Percentiles rank a stretch among this genome's conserved stretches.
These are phyloP conservation scores for Thunnus thynnus DNA, from an alignment of 2,113 vertebrate species.

Conservation along the genomic window DNA sequence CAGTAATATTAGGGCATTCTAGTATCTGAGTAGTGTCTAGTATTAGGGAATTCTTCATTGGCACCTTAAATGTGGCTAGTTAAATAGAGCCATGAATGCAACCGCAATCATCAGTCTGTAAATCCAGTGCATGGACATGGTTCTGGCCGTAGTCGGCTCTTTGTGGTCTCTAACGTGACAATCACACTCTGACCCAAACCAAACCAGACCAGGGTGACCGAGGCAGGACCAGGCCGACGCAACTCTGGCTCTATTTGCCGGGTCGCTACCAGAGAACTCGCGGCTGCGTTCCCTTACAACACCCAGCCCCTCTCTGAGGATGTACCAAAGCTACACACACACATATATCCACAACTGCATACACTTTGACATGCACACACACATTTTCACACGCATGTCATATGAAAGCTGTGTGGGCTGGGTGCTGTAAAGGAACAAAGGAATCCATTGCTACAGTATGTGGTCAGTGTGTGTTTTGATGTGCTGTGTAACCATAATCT, in stretches of 20 bases:
- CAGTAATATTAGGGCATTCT: slow-evolving; percentile 41
- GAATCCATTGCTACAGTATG: slow-evolving; percentile 7
- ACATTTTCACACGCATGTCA: not conserved
- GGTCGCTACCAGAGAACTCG: slow-evolving; percentile 16
- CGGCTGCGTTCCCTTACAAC: slow-evolving; percentile 56
- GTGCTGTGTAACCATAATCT: slow-evolving; percentile 22
- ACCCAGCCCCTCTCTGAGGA: slow-evolving; percentile 47
- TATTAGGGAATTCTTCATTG: slow-evolving; percentile 39
- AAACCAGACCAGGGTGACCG: slow-evolving; percentile 71
- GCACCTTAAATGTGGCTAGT: slow-evolving; percentile 19
- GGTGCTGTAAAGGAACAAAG: slow-evolving; percentile 50
- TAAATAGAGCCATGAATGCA: slow-evolving; percentile 36
- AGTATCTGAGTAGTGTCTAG: slow-evolving; percentile 44
- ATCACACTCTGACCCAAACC: slow-evolving; percentile 75
- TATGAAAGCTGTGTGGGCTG: slow-evolving; percentile 27
- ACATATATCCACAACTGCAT: slow-evolving; percentile 1
- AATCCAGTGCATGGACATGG: slow-evolving; percentile 41
- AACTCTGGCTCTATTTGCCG: not conserved
- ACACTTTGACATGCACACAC: not conserved
- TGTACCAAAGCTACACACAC: slow-evolving; percentile 70
- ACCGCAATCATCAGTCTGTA: slow-evolving; percentile 32
- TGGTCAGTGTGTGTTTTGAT: slow-evolving; percentile 36
- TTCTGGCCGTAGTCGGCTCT: slow-evolving; percentile 68
- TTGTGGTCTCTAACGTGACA: slow-evolving; percentile 76
- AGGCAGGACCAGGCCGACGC: slow-evolving; percentile 55